Conservation (phyloP, 2,888 invertebrate genomes). For the Sepiola atlantica region DNA sequence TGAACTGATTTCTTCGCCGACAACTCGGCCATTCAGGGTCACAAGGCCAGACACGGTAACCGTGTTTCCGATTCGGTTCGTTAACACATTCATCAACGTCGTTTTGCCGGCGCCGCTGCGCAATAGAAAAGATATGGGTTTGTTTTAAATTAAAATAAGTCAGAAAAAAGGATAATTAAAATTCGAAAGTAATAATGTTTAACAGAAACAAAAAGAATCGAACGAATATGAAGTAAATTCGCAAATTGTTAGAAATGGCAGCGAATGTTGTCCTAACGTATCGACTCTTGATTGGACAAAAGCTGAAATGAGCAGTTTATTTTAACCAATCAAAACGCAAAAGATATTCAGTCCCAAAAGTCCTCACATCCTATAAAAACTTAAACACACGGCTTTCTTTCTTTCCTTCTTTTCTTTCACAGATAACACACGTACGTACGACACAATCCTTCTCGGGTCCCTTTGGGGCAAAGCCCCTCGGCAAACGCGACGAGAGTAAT, state of each 20-base stretch:
- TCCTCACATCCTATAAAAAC: too few species aligned
- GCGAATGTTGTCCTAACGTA: too few species aligned
- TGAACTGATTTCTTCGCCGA: slow-evolving; percentile 74
- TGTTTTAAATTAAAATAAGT: background rate
- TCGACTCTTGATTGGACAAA: too few species aligned
- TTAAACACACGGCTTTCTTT: too few species aligned
- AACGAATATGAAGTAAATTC: background rate
- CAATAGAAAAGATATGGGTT: slow-evolving; percentile 35
- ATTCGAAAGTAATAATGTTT: background rate
- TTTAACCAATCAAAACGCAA: too few species aligned
- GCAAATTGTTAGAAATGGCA: background rate
- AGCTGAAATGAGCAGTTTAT: too few species aligned
- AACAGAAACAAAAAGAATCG: background rate
- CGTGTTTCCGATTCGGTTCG: slow-evolving; percentile 80
- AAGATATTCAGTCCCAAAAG: too few species aligned
- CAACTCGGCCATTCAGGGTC: slow-evolving; percentile 81
- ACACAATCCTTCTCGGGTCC: too few species aligned
- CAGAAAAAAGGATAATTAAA: background rate
- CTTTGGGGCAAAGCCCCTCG: too few species aligned
- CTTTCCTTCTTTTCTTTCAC: too few species aligned
- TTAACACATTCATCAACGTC: slow-evolving; percentile 90
- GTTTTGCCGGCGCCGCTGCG: slow-evolving; percentile 91
- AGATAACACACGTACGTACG: too few species aligned
- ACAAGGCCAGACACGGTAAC: slow-evolving; percentile 70
- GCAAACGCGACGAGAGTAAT: too few species aligned